A percentile compares a stretch with the other conserved stretches of the same genome.
phyloP scores from a whole-genome alignment of 2,797 vertebrate species.

The Podargus strigoides region DNA sequence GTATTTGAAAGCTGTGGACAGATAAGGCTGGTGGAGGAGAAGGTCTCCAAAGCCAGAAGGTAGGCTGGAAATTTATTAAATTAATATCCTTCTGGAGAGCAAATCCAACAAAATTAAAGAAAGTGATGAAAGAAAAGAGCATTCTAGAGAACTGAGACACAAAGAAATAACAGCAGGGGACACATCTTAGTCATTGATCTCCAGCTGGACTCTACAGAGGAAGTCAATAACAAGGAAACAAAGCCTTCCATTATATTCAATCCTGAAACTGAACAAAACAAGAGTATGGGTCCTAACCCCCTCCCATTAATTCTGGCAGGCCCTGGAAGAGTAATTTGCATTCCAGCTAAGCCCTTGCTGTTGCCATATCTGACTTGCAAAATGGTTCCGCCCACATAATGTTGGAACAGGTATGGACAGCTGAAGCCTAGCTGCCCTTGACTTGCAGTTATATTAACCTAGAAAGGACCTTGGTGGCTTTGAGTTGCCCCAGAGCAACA shows the following conservation, averaged over 20 bases:
- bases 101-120: neutral
- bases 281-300: neutral
- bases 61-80: neutral
- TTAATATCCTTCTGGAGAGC: neutral
- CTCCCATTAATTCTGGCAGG: neutral
- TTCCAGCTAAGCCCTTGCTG: neutral
- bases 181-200: neutral
- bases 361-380: neutral
- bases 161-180: neutral
- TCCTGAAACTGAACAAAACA: neutral
- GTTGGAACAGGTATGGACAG: neutral
- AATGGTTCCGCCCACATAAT: neutral
- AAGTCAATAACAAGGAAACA: neutral
- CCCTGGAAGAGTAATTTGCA: neutral
- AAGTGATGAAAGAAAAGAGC: neutral
- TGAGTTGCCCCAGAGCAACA: neutral
- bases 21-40: neutral
- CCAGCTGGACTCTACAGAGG: accelerated
- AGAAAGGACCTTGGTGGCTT: neutral
- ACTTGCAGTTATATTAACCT: neutral
- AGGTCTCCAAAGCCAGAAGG: neutral
- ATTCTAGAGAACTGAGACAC: neutral
- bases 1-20: neutral
- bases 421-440: neutral
- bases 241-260: neutral